Evolutionary conservation across 2,113 vertebrate genomes (phyloP).

Genomic region (Anthoscopus minutus): DNA sequence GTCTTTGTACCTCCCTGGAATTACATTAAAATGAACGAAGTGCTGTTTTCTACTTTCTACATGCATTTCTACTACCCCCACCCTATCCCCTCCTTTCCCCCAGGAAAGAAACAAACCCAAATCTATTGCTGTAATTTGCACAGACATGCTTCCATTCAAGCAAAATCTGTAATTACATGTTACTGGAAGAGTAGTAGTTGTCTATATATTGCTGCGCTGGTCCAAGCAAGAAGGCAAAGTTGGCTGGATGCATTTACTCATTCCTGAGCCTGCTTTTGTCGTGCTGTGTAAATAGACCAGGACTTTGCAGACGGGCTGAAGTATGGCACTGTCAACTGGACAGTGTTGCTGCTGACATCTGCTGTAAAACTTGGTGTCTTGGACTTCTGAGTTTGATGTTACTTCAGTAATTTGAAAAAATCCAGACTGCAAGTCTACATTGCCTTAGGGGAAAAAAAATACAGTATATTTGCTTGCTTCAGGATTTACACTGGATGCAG

Average conservation of each 20-base stretch:
- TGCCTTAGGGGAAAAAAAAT: not conserved
- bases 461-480: not conserved
- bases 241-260: accelerated
- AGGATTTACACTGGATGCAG: not conserved
- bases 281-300: not conserved
- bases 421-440: not conserved
- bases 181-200: not conserved
- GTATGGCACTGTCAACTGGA: too few relatives aligned
- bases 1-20: too few relatives aligned
- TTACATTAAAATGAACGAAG: not conserved
- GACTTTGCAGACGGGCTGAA: not conserved
- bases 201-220: not conserved
- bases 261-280: not conserved
- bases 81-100: accelerated
- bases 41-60: not conserved
- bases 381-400: not conserved
- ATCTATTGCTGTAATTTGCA: accelerated
- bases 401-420: not conserved
- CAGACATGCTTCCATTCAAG: not conserved
- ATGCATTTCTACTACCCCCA: not conserved
- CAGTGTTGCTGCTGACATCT: not conserved
- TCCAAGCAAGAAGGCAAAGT: too few relatives aligned
- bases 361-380: not conserved
- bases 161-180: accelerated
- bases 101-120: too few relatives aligned